A percentile compares a stretch with the other conserved stretches of the same genome.
Evolutionary conservation across 2,888 invertebrate species (phyloP).

Genomic region (Acleris emargana): DNA sequence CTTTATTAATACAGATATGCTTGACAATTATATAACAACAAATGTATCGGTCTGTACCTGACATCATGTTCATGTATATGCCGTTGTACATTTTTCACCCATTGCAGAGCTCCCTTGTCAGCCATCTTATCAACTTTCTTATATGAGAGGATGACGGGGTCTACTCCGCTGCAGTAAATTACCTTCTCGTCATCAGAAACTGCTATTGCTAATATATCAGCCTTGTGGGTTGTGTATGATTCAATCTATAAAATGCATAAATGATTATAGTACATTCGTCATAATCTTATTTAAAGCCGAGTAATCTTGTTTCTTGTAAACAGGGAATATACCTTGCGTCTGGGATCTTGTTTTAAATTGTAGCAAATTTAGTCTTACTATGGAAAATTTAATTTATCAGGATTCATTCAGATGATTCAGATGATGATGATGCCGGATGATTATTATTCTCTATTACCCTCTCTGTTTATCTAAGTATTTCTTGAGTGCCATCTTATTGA

Average conservation of each 20-base stretch:
- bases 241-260: constrained; percentile 79
- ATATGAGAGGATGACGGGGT: constrained; percentile 91
- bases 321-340: too few species aligned
- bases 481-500: too few species aligned
- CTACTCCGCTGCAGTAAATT: constrained; percentile 91
- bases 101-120: constrained; percentile 84
- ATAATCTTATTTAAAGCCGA: too few species aligned
- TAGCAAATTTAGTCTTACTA: too few species aligned
- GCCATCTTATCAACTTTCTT: constrained; percentile 84
- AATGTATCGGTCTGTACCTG: constrained; percentile 55
- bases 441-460: too few species aligned
- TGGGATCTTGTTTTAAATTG: too few species aligned
- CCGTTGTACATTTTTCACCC: constrained; percentile 92
- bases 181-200: constrained; percentile 87
- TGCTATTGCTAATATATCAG: constrained; percentile 90
- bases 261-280: too few species aligned
- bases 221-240: constrained; percentile 90
- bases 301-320: too few species aligned
- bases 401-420: too few species aligned
- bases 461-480: too few species aligned
- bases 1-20: neutral
- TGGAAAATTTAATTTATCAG: too few species aligned
- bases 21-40: neutral
- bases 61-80: constrained; percentile 95
- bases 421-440: too few species aligned